Base-by-base conservation (phyloP, 2,888 invertebrate species). In the Dorcus parallelipipedus region DNA sequence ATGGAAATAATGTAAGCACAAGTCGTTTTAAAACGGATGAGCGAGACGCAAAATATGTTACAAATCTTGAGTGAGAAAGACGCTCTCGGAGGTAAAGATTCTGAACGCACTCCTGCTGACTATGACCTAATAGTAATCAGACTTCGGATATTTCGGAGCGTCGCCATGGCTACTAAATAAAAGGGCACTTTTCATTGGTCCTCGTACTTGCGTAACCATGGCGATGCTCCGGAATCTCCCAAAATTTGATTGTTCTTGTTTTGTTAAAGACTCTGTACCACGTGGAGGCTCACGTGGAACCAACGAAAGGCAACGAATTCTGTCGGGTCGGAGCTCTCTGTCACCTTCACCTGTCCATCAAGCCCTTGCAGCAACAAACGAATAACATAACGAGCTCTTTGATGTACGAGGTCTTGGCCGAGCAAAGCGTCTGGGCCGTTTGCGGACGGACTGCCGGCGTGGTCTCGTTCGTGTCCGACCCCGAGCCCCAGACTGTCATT, bases 341-440 rank as follows among this genome's bases (percentile, higher is more conserved):
- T 77, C 90, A 90, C 77, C 80, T 93, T 70, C 88, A 89, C 74
- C 79, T 93, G 58, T 86, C 84, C 64, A 87, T 93, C 47, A 86
- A 85, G 64, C 69, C 69, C 9, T 58, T 66, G 20, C 26, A 20
- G 20, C 26, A 20, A 20, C 66, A 67, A 47, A 49, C 52, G 47
- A 64, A 61, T 10, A 61, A 64, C 23, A 38, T 41, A 10, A 62
- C 66, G n/a, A 83, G 82, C 14, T 87, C 87, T 4, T 83, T 96
- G 0, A 95, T 96, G 93, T 97, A 96, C 75, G 95, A 96, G 79
- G 94, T 97, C 8, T 79, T 95, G 51, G 92, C 93, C 9, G 96
- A 96, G 78, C 93, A 93, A 74, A 89, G 90, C 39, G 87, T 93
- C 82, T 97, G 97, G 97, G 95, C 94, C 0, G 91, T 96, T 26